A percentile compares a stretch with the other conserved stretches of the same genome.
phyloP scores from a whole-genome alignment of 2,888 invertebrate species.

The Sesia apiformis region DNA sequence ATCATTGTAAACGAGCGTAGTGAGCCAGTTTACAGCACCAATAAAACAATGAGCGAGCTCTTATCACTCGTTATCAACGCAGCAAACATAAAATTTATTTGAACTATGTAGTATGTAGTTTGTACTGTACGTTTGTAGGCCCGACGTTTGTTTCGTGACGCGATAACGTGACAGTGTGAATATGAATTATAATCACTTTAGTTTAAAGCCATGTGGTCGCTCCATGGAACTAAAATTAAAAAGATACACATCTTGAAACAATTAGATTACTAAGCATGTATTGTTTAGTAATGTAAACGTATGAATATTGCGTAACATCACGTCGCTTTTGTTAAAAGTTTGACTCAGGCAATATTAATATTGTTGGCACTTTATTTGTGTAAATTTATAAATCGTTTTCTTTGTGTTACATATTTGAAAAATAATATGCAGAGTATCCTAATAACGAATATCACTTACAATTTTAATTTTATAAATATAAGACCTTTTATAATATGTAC shows the following conservation, averaged over 20 bases:
- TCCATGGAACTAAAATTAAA: too few relatives aligned
- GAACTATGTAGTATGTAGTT: constrained; percentile 36
- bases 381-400: neutral
- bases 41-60: constrained; percentile 65
- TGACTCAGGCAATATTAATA: too few relatives aligned
- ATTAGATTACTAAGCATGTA: neutral
- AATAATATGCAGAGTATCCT: too few relatives aligned
- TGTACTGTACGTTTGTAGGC: constrained; percentile 53
- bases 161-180: constrained; percentile 29
- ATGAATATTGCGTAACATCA: too few relatives aligned
- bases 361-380: neutral
- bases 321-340: too few relatives aligned
- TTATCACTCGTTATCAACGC: constrained; percentile 63
- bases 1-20: constrained; percentile 19
- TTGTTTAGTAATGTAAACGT: neutral
- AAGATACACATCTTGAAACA: neutral
- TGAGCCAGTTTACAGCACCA: constrained; percentile 50
- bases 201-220: neutral
- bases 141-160: constrained; percentile 54
- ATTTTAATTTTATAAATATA: too few relatives aligned
- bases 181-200: neutral
- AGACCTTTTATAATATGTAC: too few relatives aligned
- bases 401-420: too few relatives aligned
- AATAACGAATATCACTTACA: too few relatives aligned
- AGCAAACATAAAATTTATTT: constrained; percentile 64